Evolutionary conservation across 1,140 invertebrate species (phyloP).

Genomic region (Drosophila nasuta): DNA sequence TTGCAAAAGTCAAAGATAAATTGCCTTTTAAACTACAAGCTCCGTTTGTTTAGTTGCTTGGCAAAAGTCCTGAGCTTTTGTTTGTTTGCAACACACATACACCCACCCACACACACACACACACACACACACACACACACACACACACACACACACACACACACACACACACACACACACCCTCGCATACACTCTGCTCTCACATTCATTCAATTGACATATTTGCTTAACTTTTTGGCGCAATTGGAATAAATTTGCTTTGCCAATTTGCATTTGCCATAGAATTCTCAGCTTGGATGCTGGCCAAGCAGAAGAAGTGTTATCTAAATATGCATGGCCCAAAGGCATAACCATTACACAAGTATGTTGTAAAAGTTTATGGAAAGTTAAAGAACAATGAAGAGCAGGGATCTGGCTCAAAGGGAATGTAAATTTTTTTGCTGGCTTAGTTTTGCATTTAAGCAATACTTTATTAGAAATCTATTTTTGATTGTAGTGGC

Average conservation of each 20-base stretch:
- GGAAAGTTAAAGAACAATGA: constrained; percentile 23
- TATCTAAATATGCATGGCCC: constrained; percentile 32
- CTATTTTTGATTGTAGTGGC: constrained; percentile 2
- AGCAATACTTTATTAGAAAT: constrained; percentile 18
- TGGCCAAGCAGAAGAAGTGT: constrained; percentile 28
- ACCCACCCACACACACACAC: constrained; percentile 1
- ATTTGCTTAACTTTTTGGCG: constrained; percentile 78
- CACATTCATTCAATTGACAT: constrained; percentile 69
- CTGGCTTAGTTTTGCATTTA: not conserved
- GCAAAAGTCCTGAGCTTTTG: constrained; percentile 63
- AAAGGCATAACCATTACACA: constrained; percentile 19
- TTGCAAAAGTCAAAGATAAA: constrained; percentile 79
- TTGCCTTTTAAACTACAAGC: constrained; percentile 80
- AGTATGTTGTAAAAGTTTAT: constrained; percentile 28
- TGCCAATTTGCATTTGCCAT: constrained; percentile 73
- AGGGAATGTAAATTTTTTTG: constrained; percentile 18
- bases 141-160: constrained; percentile 10
- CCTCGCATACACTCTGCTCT: constrained; percentile 20
- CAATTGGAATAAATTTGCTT: constrained; percentile 78
- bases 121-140: not conserved
- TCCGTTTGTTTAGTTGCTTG: constrained; percentile 62
- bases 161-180: not conserved
- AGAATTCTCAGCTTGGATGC: constrained; percentile 18
- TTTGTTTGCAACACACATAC: constrained; percentile 55
- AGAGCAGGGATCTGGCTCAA: not conserved